Evolutionary conservation across 1,140 invertebrate species (phyloP), one percentile per base, ranked within the genome.

Genomic region (Prorops nasuta): DNA sequence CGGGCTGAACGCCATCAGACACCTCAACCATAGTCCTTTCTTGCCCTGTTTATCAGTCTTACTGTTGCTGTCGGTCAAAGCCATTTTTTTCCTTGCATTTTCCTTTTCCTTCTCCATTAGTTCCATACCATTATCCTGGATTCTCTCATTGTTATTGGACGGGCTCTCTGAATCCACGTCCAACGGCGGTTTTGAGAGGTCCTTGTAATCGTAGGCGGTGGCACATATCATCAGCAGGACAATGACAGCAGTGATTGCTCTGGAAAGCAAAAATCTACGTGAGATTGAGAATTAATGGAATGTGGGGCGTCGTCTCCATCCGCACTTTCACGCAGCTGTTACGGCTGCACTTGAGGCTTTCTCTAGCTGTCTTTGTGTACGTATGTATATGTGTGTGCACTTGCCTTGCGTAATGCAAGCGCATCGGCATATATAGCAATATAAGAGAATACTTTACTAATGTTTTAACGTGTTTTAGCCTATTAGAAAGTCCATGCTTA

Each of bases 1-100:
- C 7, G 82, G 78, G 14, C 83, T 84, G 64, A 87, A 87, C 2
- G 82, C 82, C 38, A 86, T 63, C 40, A 87, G 57, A 42, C 83
- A 69, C 60, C 79, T 82, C 3, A 81, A 64, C 70, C 79, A 79
- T 15, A 81, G 63, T 18, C 81, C 83, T 85, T n/a, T n/a, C n/a
- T n/a, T n/a, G n/a, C n/a, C n/a, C n/a, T n/a, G n/a, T n/a, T n/a
- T n/a, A n/a, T n/a, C n/a, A n/a, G n/a, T n/a, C n/a, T n/a, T n/a
- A n/a, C n/a, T n/a, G n/a, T n/a, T n/a, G n/a, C n/a, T n/a, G n/a
- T n/a, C n/a, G n/a, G 18, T 3, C 2, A 42, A 42, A 24, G 40
- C 32, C 3, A 41, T 2, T 3, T n/a, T n/a, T 20, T 60, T 49
- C 28, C 56, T 53, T 35, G 56, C 15, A n/a, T 18, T 16, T 21